A percentile compares a stretch with the other conserved stretches of the same genome.
Evolutionary conservation across 2,113 vertebrate genomes (phyloP).

Genomic region (Neofelis nebulosa): DNA sequence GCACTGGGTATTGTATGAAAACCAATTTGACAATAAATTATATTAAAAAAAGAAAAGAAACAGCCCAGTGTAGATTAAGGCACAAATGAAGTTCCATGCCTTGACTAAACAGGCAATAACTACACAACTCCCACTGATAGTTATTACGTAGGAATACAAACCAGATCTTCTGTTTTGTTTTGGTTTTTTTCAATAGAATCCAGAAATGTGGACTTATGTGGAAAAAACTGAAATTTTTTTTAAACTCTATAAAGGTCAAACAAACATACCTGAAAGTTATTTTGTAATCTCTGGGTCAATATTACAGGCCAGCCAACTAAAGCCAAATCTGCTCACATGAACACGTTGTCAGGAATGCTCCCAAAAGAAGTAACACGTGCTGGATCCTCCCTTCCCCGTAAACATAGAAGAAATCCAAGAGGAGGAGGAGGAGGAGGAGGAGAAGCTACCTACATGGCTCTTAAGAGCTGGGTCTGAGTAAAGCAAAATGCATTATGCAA

Average conservation of each 20-base stretch:
- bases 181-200: background rate
- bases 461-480: constrained; percentile 13
- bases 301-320: background rate
- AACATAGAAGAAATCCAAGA: constrained; percentile 37
- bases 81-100: background rate
- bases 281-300: background rate
- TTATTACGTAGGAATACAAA: background rate
- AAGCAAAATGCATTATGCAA: constrained; percentile 69
- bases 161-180: background rate
- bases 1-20: no score
- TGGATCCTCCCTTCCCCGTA: background rate
- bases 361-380: background rate
- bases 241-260: background rate
- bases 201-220: constrained; percentile 22
- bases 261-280: constrained; percentile 17
- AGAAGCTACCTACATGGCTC: constrained; percentile 42
- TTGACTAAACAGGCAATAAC: background rate
- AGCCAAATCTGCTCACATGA: background rate
- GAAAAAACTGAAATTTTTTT: background rate
- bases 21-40: no score
- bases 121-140: background rate
- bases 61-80: background rate
- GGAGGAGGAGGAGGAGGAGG: background rate
- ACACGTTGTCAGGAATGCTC: background rate
- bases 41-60: background rate